phyloP scores from a whole-genome alignment of 2,888 invertebrate species.

The Amphipyra tragopoginis region DNA sequence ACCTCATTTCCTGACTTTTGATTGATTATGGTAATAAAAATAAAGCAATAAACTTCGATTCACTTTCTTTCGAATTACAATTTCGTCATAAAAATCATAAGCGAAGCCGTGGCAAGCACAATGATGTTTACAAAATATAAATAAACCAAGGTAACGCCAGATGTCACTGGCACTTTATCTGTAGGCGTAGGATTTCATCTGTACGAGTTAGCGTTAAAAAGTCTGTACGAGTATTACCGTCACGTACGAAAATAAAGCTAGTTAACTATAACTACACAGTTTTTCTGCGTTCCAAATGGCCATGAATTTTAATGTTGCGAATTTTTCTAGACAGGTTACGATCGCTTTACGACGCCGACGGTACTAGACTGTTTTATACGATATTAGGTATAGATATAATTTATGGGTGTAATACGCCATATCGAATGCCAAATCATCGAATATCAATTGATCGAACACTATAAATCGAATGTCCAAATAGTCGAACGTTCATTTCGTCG shows the following conservation, averaged over 20 bases:
- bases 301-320: conserved; percentile 51
- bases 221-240: conserved; percentile 38
- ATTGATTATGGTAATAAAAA: conserved; percentile 44
- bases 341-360: conserved; percentile 40
- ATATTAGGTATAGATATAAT: neutral
- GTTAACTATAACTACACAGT: conserved; percentile 47
- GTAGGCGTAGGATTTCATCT: conserved; percentile 64
- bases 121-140: conserved; percentile 60
- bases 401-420: too few species aligned
- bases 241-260: conserved; percentile 60
- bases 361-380: conserved; percentile 26
- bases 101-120: conserved; percentile 35
- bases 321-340: conserved; percentile 42
- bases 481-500: too few species aligned
- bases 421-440: too few species aligned
- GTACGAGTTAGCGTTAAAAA: conserved; percentile 45
- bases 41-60: conserved; percentile 30
- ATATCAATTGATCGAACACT: too few species aligned
- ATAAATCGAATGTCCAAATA: too few species aligned
- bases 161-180: conserved; percentile 71
- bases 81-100: conserved; percentile 40
- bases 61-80: conserved; percentile 46
- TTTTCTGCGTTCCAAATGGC: conserved; percentile 51
- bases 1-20: conserved; percentile 26
- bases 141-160: conserved; percentile 71